Conservation (phyloP, 2,797 vertebrate genomes). For the Siniperca scherzeri region DNA sequence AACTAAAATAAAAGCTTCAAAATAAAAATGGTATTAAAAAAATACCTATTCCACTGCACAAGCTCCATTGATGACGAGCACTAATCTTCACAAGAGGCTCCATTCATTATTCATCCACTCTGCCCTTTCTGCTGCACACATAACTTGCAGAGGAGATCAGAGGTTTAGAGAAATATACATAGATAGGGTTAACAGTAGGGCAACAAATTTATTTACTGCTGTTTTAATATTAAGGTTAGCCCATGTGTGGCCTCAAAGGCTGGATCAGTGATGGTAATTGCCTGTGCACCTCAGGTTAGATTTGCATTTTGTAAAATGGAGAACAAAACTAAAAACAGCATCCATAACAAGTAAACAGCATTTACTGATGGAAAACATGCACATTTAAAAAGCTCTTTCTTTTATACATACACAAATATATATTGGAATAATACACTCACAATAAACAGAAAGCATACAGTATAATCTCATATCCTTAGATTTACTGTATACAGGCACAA, state of each 20-base stretch:
- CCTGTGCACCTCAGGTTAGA: background rate
- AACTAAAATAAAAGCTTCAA: background rate
- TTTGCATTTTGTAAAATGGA: conserved; percentile 19
- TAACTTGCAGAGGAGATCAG: conserved; percentile 38
- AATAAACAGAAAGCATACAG: background rate
- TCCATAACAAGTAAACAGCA: background rate
- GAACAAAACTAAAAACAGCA: conserved; percentile 19
- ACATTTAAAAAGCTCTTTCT: background rate
- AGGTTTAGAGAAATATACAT: conserved; percentile 27
- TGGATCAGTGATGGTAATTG: background rate
- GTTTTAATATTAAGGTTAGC: conserved; percentile 37
- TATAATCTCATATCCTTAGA: background rate
- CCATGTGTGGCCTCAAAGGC: background rate
- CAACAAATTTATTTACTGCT: conserved; percentile 22
- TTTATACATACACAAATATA: background rate
- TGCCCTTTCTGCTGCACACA: conserved; percentile 36
- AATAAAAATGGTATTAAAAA: background rate
- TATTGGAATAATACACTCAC: background rate
- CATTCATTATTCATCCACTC: conserved; percentile 60
- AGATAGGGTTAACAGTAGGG: background rate
- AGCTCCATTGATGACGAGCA: background rate
- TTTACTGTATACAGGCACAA: background rate
- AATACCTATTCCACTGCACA: background rate
- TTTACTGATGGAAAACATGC: background rate
- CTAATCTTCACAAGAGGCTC: conserved; percentile 38